A percentile compares a stretch with the other conserved stretches of the same genome.
These are phyloP conservation scores for Trissolcus brochymenae DNA, from an alignment of 2,888 invertebrate genomes.

Conservation along the genomic window DNA sequence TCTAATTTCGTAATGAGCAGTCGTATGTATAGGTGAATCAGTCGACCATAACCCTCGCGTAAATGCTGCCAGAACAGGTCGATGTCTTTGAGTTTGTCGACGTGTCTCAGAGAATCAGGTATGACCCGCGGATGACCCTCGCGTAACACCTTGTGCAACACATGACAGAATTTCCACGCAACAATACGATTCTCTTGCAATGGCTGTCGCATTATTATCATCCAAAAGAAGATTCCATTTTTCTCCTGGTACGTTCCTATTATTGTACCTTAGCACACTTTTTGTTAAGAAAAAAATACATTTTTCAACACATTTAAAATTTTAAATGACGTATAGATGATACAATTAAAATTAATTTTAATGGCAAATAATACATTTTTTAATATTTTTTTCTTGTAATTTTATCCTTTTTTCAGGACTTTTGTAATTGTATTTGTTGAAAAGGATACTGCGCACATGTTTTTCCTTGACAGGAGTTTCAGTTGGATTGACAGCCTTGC, in stretches of 20 bases:
- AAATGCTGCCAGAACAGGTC: constrained; percentile 97
- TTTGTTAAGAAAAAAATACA: constrained; percentile 13
- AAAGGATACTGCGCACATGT: constrained; percentile 90
- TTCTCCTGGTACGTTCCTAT: constrained; percentile 96
- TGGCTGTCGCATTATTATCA: constrained; percentile 82
- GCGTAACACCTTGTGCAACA: constrained; percentile 95
- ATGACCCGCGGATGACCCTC: constrained; percentile 95
- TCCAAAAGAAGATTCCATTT: constrained; percentile 95
- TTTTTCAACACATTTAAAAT: too few relatives aligned
- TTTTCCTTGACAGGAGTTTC: constrained; percentile 98
- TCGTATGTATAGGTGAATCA: constrained; percentile 92
- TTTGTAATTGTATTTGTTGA: constrained; percentile 8
- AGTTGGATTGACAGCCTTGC: constrained; percentile 93
- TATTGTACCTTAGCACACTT: constrained; percentile 82
- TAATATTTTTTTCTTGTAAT: too few relatives aligned
- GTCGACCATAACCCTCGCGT: constrained; percentile 94
- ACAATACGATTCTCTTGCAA: constrained; percentile 95
- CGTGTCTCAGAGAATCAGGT: constrained; percentile 89
- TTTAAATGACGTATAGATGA: too few relatives aligned
- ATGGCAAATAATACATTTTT: too few relatives aligned
- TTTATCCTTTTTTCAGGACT: neutral
- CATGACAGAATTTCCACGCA: constrained; percentile 99
- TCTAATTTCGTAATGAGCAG: constrained; percentile 92
- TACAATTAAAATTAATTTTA: too few relatives aligned
- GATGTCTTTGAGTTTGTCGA: constrained; percentile 87